Conservation (phyloP, 2,797 vertebrate genomes). For the Acanthis flammea region DNA sequence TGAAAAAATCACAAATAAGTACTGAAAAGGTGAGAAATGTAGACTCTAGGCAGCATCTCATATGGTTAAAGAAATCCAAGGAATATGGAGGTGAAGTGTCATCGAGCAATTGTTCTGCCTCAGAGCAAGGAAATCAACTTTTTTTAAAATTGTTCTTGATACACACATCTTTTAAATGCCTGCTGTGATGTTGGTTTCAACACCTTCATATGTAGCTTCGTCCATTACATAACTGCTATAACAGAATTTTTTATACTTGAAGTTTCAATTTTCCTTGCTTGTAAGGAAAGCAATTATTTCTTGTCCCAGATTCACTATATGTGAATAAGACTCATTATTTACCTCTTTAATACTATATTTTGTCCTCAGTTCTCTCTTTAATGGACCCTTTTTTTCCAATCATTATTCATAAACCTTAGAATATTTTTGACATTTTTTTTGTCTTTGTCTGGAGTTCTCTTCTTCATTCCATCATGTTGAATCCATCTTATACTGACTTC, state of each 20-base stretch:
- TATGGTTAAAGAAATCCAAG: neutral
- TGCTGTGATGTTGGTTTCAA: neutral
- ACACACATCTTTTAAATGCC: neutral
- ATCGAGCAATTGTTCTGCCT: neutral
- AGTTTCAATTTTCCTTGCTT: neutral
- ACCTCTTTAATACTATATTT: neutral
- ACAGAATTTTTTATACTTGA: neutral
- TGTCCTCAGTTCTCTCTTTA: neutral
- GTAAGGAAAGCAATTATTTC: neutral
- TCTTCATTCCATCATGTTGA: neutral
- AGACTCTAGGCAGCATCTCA: neutral
- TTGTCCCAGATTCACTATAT: neutral
- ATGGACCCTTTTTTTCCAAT: neutral
- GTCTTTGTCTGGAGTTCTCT: neutral
- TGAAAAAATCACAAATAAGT: neutral
- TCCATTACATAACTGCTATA: neutral
- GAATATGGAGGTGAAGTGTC: neutral
- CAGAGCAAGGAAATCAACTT: neutral
- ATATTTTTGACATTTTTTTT: neutral
- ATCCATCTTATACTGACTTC: neutral
- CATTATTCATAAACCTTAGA: neutral
- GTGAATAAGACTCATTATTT: neutral
- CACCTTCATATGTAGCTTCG: neutral
- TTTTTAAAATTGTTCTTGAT: neutral
- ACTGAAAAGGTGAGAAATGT: neutral